Evolutionary conservation across 2,888 invertebrate species (phyloP).

Genomic region (Cyclophora punctaria): DNA sequence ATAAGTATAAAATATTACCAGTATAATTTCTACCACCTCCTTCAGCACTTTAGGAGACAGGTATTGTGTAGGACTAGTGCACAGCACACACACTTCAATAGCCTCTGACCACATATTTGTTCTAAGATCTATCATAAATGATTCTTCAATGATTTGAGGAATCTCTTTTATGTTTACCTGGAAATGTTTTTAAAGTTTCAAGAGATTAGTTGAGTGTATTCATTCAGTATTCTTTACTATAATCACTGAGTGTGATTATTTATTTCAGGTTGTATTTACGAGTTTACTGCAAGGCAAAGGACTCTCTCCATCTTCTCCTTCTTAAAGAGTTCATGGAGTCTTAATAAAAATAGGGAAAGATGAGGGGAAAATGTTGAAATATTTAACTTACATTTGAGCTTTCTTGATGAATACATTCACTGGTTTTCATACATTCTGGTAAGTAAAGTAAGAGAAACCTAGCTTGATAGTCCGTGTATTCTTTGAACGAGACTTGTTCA

Average conservation of each 20-base stretch:
- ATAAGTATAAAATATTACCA: conserved; percentile 33
- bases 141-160: conserved; percentile 42
- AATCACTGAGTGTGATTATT: no score
- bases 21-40: conserved; percentile 57
- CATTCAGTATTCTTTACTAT: no score
- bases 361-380: no score
- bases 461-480: conserved; percentile 41
- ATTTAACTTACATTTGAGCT: conserved; percentile 28
- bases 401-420: conserved; percentile 37
- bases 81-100: conserved; percentile 50
- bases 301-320: no score
- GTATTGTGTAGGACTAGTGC: conserved; percentile 47
- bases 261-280: no score
- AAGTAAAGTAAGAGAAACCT: conserved; percentile 43
- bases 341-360: no score
- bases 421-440: conserved; percentile 40
- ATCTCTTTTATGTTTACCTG: conserved; percentile 36
- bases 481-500: conserved; percentile 46
- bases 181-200: conserved; percentile 10
- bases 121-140: conserved; percentile 52
- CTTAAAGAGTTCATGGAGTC: no score
- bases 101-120: conserved; percentile 61
- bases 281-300: no score
- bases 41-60: conserved; percentile 49
- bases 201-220: no score